phyloP scores from a whole-genome alignment of 2,797 vertebrate genomes.

The Enteromius argenteus region DNA sequence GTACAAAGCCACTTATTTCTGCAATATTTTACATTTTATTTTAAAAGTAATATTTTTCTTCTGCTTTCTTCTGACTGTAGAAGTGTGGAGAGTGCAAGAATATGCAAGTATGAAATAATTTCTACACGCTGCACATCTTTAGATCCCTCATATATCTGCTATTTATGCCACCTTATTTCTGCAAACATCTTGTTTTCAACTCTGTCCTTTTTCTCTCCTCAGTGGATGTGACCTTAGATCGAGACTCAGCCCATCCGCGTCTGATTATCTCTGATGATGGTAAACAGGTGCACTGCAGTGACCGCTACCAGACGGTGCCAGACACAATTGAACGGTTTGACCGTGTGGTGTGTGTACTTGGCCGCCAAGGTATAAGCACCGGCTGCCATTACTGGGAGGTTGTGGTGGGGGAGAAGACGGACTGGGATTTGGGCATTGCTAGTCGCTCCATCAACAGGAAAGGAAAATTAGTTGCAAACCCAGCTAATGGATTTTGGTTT shows the following conservation, averaged over 20 bases:
- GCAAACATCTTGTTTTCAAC: neutral
- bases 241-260: slow-evolving; percentile 80
- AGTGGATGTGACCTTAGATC: slow-evolving; percentile 81
- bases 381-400: slow-evolving; percentile 87
- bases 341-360: slow-evolving; percentile 82
- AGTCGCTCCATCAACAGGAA: slow-evolving; percentile 73
- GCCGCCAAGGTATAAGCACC: slow-evolving; percentile 73
- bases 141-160: neutral
- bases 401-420: slow-evolving; percentile 78
- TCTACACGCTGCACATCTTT: neutral
- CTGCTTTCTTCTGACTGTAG: slow-evolving; percentile 58
- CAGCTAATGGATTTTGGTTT: slow-evolving; percentile 80
- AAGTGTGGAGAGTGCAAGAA: slow-evolving; percentile 71
- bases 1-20: neutral
- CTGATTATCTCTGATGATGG: slow-evolving; percentile 79
- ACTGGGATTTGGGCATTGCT: slow-evolving; percentile 81
- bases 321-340: slow-evolving; percentile 79
- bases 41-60: neutral
- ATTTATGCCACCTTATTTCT: neutral
- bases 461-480: slow-evolving; percentile 78
- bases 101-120: slow-evolving; percentile 71
- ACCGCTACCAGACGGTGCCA: slow-evolving; percentile 66
- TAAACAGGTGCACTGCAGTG: slow-evolving; percentile 76
- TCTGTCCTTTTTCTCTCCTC: slow-evolving; percentile 23
- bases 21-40: neutral